These are phyloP conservation scores for Meles meles DNA, from an alignment of 2,113 vertebrate species.

Conservation along the genomic window DNA sequence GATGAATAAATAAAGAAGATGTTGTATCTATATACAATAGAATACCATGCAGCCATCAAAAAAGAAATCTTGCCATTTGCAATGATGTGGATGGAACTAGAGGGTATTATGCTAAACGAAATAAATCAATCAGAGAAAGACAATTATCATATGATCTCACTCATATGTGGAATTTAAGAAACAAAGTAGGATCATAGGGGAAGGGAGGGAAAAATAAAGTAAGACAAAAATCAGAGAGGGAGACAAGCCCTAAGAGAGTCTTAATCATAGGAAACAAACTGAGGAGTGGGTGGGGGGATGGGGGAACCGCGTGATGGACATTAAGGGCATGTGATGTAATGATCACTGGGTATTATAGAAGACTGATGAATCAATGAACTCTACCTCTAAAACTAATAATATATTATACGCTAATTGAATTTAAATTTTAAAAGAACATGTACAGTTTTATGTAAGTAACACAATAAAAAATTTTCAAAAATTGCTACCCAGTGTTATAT, in stretches of 20 bases:
- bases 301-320: not conserved
- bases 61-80: too few relatives aligned
- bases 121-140: too few relatives aligned
- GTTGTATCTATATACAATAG: too few relatives aligned
- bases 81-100: too few relatives aligned
- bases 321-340: not conserved
- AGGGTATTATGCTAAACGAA: too few relatives aligned
- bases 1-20: too few relatives aligned
- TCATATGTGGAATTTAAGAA: not conserved
- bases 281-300: not conserved
- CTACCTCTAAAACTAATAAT: not conserved
- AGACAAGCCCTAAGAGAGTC: not conserved
- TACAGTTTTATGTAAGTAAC: not conserved
- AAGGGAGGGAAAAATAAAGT: not conserved
- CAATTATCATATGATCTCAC: not conserved
- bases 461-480: not conserved
- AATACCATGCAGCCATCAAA: too few relatives aligned
- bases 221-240: not conserved
- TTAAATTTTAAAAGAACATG: not conserved
- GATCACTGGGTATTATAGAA: not conserved
- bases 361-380: not conserved
- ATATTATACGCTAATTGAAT: not conserved
- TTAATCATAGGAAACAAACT: not conserved
- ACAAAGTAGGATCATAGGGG: not conserved
- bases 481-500: not conserved